These are phyloP conservation scores for Pteromalus puparum DNA, from an alignment of 1,140 invertebrate species.

Conservation along the genomic window DNA sequence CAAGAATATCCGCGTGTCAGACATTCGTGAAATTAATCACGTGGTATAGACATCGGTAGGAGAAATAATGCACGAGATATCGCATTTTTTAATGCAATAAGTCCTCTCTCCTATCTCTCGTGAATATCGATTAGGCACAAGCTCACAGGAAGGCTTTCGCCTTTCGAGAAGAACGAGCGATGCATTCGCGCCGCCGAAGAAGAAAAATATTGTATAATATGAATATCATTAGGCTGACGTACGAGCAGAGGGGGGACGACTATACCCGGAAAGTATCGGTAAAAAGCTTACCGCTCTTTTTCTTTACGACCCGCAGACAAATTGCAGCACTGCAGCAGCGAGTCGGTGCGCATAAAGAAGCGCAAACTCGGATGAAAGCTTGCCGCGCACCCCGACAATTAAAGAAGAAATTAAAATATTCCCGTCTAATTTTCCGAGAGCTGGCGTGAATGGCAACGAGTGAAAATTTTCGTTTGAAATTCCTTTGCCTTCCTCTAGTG, in stretches of 20 bases:
- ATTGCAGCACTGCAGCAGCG: not conserved
- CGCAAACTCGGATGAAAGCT: not conserved
- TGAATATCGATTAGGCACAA: no score
- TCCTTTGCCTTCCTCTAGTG: not conserved
- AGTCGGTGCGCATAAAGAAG: not conserved
- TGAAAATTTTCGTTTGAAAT: not conserved
- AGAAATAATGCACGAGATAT: not conserved
- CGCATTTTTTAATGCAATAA: not conserved
- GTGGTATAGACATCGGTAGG: not conserved
- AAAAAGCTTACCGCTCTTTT: not conserved
- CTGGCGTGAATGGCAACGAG: not conserved
- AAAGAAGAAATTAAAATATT: not conserved
- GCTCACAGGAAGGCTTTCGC: not conserved
- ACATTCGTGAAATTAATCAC: not conserved
- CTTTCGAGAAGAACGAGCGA: not conserved
- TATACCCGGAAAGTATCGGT: not conserved
- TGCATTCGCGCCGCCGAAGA: not conserved
- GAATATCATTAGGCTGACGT: not conserved
- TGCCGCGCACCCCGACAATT: not conserved
- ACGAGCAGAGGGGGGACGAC: not conserved
- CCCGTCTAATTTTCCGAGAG: not conserved
- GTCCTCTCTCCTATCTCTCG: no score
- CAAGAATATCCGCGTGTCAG: not conserved
- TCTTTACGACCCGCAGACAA: not conserved
- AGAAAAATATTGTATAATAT: not conserved